Percentiles rank a stretch among this genome's conserved stretches.
Conservation (phyloP, 2,888 invertebrate genomes). For the Anoplius nigerrimus region DNA sequence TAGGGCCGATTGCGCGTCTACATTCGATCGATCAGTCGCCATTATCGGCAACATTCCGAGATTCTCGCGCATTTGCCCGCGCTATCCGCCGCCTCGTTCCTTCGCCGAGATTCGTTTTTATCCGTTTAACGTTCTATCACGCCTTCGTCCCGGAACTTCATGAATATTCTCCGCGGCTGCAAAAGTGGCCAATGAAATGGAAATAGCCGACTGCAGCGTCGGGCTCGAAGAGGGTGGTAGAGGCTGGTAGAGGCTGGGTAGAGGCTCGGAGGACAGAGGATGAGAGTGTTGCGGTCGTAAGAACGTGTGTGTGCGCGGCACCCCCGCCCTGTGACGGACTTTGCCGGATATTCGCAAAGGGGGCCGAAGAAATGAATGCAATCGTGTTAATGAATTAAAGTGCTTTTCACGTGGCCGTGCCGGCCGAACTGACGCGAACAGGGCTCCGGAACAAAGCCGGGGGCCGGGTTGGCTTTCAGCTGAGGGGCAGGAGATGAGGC, state of each 20-base stretch:
- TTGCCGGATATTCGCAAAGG: neutral
- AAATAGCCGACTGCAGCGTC: constrained; percentile 12
- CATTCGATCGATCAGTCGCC: too few relatives aligned
- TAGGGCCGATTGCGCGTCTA: too few relatives aligned
- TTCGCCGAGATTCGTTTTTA: constrained; percentile 6
- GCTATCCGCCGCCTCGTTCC: neutral
- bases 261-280: neutral
- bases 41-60: too few relatives aligned
- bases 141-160: constrained; percentile 11
- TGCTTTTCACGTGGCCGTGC: neutral
- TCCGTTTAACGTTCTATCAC: constrained; percentile 13
- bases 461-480: neutral
- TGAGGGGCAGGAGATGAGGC: neutral
- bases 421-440: neutral
- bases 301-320: neutral
- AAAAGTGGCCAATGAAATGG: constrained; percentile 23
- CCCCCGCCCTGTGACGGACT: neutral
- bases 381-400: constrained; percentile 3
- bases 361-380: neutral
- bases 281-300: constrained; percentile 1
- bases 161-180: constrained; percentile 18
- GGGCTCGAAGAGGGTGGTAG: too few relatives aligned
- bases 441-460: neutral
- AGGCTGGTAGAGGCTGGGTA: neutral
- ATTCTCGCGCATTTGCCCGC: neutral